phyloP scores from a whole-genome alignment of 2,113 vertebrate genomes.

The Tupaia chinensis region DNA sequence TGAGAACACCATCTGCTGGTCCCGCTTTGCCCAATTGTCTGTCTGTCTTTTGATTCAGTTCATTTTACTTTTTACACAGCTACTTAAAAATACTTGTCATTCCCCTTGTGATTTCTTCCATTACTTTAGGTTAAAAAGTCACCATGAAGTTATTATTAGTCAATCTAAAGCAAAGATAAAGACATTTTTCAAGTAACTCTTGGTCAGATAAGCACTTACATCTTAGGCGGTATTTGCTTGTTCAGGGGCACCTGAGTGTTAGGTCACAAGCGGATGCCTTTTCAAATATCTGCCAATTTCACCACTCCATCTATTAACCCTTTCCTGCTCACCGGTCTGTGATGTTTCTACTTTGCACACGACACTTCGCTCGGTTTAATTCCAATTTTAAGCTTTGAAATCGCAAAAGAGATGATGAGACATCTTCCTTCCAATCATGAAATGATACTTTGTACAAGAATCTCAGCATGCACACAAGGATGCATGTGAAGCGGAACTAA shows the following conservation, averaged over 20 bases:
- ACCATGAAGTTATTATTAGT: neutral
- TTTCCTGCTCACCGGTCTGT: neutral
- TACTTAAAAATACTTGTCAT: conserved; percentile 13
- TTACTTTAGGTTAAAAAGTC: conserved; percentile 5
- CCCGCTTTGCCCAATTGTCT: neutral
- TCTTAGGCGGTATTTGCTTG: neutral
- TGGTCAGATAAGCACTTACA: neutral
- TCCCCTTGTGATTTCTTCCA: neutral
- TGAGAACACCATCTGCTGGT: too few species aligned
- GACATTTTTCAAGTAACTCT: neutral
- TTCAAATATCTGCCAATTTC: neutral
- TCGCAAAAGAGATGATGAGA: conserved; percentile 1
- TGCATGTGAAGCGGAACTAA: neutral
- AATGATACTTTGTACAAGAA: neutral
- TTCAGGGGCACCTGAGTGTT: neutral
- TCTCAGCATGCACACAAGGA: neutral
- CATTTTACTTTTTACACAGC: conserved; percentile 5
- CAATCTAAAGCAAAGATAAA: neutral
- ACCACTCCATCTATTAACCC: neutral
- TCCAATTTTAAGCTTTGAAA: conserved; percentile 50
- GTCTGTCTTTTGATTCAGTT: conserved; percentile 1
- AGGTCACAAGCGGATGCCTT: neutral
- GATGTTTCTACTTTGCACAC: neutral
- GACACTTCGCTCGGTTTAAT: neutral
- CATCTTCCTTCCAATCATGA: neutral